Conservation (phyloP, 2,797 vertebrate species). For the Clamator glandarius region DNA sequence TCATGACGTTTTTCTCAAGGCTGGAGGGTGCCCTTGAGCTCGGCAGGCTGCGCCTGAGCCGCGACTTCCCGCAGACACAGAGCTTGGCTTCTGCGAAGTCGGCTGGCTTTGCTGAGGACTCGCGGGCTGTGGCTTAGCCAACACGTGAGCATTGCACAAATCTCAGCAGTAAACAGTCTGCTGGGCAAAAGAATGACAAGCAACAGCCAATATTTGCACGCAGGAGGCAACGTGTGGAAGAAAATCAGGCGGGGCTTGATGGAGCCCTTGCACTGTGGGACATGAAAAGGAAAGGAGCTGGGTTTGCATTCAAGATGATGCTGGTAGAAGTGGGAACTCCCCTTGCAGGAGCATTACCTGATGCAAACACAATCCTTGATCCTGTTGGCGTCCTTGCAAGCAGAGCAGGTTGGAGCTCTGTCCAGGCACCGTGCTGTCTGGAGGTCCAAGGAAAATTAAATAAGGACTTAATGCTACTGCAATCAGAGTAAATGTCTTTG, state of each 20-base stretch:
- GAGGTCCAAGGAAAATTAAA: not conserved
- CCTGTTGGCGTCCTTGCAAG: not conserved
- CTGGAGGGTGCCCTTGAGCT: not conserved
- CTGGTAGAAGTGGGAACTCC: not conserved
- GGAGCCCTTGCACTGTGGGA: not conserved
- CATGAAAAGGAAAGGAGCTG: not conserved
- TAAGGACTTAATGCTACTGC: not conserved
- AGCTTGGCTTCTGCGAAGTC: not conserved
- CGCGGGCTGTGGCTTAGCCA: not conserved
- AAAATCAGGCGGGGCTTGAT: not conserved
- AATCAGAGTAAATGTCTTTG: not conserved
- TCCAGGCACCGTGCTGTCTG: not conserved
- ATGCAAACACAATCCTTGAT: not conserved
- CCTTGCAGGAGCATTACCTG: not conserved
- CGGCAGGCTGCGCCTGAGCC: not conserved
- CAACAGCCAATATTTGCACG: not conserved
- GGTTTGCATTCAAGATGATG: not conserved
- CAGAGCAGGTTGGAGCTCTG: not conserved
- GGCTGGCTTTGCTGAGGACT: not conserved
- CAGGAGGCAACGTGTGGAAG: not conserved
- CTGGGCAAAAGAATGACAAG: not conserved
- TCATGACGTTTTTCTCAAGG: fast-evolving
- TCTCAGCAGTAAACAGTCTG: not conserved
- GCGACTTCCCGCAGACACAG: fast-evolving
- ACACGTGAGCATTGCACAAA: not conserved